phyloP scores from a whole-genome alignment of 1,140 invertebrate species.

The Venustaconcha ellipsiformis region DNA sequence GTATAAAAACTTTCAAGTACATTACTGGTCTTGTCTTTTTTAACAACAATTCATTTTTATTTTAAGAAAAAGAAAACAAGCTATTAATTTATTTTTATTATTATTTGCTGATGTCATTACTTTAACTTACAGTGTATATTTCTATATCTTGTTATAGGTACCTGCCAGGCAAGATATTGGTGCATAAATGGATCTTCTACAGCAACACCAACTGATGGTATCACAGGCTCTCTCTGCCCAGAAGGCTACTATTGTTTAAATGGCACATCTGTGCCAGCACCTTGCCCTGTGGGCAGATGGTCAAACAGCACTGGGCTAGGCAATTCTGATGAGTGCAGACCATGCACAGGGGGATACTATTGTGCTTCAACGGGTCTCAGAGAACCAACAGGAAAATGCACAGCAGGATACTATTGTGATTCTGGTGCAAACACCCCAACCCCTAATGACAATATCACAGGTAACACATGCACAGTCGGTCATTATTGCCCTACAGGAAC shows the following conservation, averaged over 20 bases:
- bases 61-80: too few relatives aligned
- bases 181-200: constrained; percentile 60
- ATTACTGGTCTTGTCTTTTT: not conserved
- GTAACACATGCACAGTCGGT: constrained; percentile 53
- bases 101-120: too few relatives aligned
- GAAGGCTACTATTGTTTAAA: constrained; percentile 56
- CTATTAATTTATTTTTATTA: too few relatives aligned
- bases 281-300: constrained; percentile 60
- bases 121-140: too few relatives aligned
- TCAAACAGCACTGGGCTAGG: constrained; percentile 61
- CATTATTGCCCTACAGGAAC: constrained; percentile 61
- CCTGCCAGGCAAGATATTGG: constrained; percentile 59
- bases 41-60: not conserved
- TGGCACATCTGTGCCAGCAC: constrained; percentile 50
- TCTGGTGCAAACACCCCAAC: constrained; percentile 41
- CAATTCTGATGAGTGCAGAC: constrained; percentile 44
- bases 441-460: constrained; percentile 48
- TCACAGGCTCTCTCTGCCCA: constrained; percentile 58
- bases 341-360: constrained; percentile 60
- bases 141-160: constrained; percentile 32
- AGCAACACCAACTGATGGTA: constrained; percentile 58
- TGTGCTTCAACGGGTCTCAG: constrained; percentile 58
- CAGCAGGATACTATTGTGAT: constrained; percentile 57
- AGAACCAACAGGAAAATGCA: constrained; percentile 57
- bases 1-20: not conserved